A percentile compares a stretch with the other conserved stretches of the same genome.
phyloP scores from a whole-genome alignment of 2,888 invertebrate species.

The Odontothrips loti region DNA sequence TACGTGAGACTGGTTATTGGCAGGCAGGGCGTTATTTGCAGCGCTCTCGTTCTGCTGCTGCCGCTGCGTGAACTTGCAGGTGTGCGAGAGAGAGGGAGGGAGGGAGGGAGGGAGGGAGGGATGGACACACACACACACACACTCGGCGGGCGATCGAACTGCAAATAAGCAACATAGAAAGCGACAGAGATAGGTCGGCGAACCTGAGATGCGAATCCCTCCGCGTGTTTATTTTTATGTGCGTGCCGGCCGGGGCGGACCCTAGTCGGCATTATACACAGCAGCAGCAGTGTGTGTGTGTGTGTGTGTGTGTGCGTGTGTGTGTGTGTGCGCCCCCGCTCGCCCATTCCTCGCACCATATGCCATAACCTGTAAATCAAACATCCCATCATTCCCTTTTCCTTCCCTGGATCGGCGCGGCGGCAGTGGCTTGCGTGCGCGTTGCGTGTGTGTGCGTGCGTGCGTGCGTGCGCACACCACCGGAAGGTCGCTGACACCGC shows the following conservation, averaged over 20 bases:
- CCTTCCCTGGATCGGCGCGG: neutral
- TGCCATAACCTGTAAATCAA: slow-evolving; percentile 24
- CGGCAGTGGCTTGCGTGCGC: neutral
- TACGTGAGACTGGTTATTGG: too few relatives aligned
- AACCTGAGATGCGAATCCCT: neutral
- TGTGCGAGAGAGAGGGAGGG: neutral
- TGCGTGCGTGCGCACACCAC: neutral
- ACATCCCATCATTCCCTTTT: slow-evolving; percentile 4
- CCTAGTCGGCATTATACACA: neutral
- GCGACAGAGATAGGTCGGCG: neutral
- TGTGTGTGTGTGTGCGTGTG: too few relatives aligned
- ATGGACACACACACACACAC: neutral
- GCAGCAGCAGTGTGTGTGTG: neutral
- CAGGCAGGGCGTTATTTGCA: neutral
- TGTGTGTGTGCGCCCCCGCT: neutral
- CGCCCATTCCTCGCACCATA: neutral
- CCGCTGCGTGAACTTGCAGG: neutral
- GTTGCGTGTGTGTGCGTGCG: neutral
- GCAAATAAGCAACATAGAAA: neutral
- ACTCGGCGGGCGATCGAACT: too few relatives aligned
- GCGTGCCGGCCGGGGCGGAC: neutral
- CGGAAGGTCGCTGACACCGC: neutral
- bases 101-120: neutral
- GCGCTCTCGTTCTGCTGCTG: neutral
- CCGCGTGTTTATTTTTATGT: neutral